phyloP scores from a whole-genome alignment of 1,140 invertebrate species.

The Diorhabda sublineata region DNA sequence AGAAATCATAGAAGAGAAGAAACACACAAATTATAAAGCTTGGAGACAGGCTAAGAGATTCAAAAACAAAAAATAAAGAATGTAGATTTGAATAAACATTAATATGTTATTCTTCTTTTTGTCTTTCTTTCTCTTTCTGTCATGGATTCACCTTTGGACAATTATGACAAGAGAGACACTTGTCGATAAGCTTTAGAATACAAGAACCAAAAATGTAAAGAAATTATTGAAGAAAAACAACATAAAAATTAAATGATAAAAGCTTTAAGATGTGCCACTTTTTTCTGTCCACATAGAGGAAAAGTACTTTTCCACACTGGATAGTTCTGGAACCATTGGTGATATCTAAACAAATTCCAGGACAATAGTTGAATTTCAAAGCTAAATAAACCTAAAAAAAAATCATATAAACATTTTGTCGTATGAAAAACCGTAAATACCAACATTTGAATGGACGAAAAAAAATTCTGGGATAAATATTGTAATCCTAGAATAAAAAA shows the following conservation, averaged over 20 bases:
- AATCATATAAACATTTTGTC: too few species aligned
- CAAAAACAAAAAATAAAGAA: slow-evolving; percentile 50
- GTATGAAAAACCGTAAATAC: too few species aligned
- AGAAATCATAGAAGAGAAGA: slow-evolving; percentile 70
- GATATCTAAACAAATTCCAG: too few species aligned
- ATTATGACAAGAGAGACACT: slow-evolving; percentile 79
- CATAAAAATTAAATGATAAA: slow-evolving; percentile 52
- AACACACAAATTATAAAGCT: slow-evolving; percentile 57
- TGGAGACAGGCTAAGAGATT: slow-evolving; percentile 52
- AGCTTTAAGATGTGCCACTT: slow-evolving; percentile 51
- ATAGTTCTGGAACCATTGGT: too few species aligned
- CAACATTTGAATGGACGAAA: too few species aligned
- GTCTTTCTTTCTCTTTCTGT: slow-evolving; percentile 48
- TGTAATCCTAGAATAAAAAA: too few species aligned
- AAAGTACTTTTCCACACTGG: too few species aligned
- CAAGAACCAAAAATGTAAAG: slow-evolving; percentile 78
- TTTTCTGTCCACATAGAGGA: too few species aligned
- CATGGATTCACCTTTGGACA: slow-evolving; percentile 67
- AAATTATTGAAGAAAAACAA: slow-evolving; percentile 69
- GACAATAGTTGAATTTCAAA: too few species aligned
- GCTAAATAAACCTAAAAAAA: too few species aligned
- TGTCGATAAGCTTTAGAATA: slow-evolving; percentile 87
- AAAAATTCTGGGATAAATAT: too few species aligned
- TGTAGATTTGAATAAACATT: slow-evolving; percentile 40
- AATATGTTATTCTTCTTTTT: neutral